These are phyloP conservation scores for Rhorus exstirpatorius DNA, from an alignment of 2,888 invertebrate species.

Conservation along the genomic window DNA sequence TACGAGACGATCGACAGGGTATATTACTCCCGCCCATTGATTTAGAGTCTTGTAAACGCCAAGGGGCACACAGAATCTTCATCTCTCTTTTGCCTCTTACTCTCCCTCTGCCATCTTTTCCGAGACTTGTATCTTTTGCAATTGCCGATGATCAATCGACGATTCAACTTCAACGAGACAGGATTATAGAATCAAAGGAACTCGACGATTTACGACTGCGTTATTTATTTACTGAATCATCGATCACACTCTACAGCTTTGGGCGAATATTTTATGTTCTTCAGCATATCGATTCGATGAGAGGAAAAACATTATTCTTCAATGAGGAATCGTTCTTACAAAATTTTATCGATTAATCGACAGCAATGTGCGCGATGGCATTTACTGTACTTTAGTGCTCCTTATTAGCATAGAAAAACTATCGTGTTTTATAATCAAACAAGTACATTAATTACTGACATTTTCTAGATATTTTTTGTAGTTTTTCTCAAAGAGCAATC, in stretches of 20 bases:
- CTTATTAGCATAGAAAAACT: too few species aligned
- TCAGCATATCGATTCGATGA: too few species aligned
- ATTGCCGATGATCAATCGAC: constrained; percentile 54
- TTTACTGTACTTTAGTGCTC: too few species aligned
- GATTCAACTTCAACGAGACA: constrained; percentile 36
- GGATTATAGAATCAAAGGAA: not conserved
- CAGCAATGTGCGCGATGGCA: too few species aligned
- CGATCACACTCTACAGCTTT: not conserved
- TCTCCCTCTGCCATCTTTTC: not conserved
- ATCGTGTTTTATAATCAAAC: too few species aligned
- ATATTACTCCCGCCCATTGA: constrained; percentile 58
- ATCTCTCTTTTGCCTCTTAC: constrained; percentile 31
- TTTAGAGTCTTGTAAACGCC: constrained; percentile 61
- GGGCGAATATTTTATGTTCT: too few species aligned
- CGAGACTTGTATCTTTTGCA: constrained; percentile 6
- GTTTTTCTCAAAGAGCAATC: too few species aligned
- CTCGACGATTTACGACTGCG: constrained; percentile 33
- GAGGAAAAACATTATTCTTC: not conserved
- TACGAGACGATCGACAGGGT: constrained; percentile 39
- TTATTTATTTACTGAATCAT: constrained; percentile 4
- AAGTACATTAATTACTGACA: too few species aligned
- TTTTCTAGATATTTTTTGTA: too few species aligned
- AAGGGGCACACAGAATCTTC: constrained; percentile 14
- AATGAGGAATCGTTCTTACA: too few species aligned
- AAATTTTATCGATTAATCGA: too few species aligned